Percentiles rank a stretch among this genome's conserved stretches.
These are phyloP conservation scores for Salvator merianae DNA, from an alignment of 2,113 vertebrate genomes.

Conservation along the genomic window DNA sequence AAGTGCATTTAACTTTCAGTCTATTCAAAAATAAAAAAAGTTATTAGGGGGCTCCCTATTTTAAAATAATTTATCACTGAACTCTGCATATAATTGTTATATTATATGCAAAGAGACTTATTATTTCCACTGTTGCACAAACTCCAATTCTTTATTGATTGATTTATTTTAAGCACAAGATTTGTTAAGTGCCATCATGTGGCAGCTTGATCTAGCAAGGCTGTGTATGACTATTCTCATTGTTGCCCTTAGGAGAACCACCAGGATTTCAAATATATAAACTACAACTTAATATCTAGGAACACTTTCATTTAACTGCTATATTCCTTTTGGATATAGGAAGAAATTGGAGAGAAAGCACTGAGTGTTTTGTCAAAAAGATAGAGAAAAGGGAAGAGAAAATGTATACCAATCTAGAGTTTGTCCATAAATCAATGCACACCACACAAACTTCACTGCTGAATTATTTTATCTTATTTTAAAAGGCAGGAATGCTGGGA, in stretches of 20 bases:
- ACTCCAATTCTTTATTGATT: background rate
- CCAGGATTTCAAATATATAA: background rate
- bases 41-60: background rate
- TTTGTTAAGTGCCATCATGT: constrained; percentile 49
- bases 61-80: background rate
- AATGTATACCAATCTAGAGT: background rate
- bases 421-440: background rate
- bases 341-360: background rate
- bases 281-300: background rate
- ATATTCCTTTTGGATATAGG: background rate
- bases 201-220: constrained; percentile 4
- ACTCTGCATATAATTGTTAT: no score
- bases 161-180: background rate
- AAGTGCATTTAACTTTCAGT: background rate
- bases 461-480: background rate
- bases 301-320: constrained; percentile 8
- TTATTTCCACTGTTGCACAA: background rate
- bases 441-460: background rate
- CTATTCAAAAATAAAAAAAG: background rate
- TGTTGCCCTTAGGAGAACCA: background rate
- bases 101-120: no score
- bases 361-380: background rate
- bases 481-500: background rate
- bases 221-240: background rate
- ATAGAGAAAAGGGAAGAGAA: background rate